Conservation (phyloP, 2,797 vertebrate species). For the Coendou prehensilis region DNA sequence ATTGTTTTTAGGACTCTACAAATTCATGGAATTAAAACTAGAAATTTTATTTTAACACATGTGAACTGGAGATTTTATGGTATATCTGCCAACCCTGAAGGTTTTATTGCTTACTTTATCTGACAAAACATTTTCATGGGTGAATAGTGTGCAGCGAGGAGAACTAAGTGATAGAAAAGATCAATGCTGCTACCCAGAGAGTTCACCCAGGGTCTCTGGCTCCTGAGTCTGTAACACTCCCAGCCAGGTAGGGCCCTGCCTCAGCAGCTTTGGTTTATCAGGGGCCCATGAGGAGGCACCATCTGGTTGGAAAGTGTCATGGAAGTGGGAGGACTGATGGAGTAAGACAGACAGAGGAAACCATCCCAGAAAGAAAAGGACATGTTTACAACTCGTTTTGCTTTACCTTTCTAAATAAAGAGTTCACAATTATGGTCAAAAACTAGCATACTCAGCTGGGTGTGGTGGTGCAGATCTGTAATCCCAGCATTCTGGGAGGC, state of each 20-base stretch:
- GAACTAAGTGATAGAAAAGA: not conserved
- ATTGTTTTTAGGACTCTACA: slow-evolving; percentile 36
- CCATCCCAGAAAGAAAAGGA: not conserved
- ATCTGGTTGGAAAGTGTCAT: not conserved
- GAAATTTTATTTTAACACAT: not conserved
- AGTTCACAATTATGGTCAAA: not conserved
- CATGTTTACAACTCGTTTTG: not conserved
- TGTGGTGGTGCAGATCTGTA: not conserved
- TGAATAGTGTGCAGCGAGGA: not conserved
- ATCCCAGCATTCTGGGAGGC: not conserved
- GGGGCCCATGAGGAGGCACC: not conserved
- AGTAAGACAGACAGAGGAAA: rapidly evolving
- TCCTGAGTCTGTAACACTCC: not conserved
- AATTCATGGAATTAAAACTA: not conserved
- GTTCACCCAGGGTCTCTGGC: not conserved
- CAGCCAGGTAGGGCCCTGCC: not conserved
- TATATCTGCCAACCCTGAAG: not conserved
- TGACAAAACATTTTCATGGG: not conserved
- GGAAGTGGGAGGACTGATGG: rapidly evolving
- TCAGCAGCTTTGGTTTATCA: not conserved
- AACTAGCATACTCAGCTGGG: not conserved
- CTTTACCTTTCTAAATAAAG: not conserved
- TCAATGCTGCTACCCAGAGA: not conserved
- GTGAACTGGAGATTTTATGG: not conserved
- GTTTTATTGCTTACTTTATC: not conserved